phyloP scores from a whole-genome alignment of 2,113 vertebrate genomes.

The Pholis gunnellus region DNA sequence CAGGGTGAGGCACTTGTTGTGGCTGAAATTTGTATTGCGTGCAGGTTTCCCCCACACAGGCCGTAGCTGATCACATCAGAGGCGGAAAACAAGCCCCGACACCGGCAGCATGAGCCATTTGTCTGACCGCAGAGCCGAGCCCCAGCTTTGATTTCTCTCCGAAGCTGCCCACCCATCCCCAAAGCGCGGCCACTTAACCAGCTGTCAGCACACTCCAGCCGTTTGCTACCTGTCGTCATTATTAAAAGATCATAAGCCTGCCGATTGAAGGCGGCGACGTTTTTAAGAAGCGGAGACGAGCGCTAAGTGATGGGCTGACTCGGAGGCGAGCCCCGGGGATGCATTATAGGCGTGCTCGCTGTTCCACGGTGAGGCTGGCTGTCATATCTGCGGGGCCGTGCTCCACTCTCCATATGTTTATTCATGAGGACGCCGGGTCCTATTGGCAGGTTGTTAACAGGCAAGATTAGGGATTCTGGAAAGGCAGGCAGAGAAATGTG shows the following conservation, averaged over 20 bases:
- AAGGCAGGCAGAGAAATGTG: conserved; percentile 62
- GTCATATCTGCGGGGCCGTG: conserved; percentile 71
- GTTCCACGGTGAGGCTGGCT: conserved; percentile 39
- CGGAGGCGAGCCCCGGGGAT: conserved; percentile 51
- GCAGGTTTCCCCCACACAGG: not conserved
- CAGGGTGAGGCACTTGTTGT: not conserved
- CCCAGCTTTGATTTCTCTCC: conserved; percentile 50
- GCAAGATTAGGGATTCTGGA: conserved; percentile 69
- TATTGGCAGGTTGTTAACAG: conserved; percentile 79
- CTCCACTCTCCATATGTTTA: conserved; percentile 68
- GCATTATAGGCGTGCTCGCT: conserved; percentile 36
- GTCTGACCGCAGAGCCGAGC: conserved; percentile 1
- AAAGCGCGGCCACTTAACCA: conserved; percentile 48
- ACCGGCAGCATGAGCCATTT: not conserved
- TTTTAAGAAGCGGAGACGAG: conserved; percentile 58
- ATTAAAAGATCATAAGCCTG: conserved; percentile 75
- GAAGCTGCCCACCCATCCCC: conserved; percentile 27
- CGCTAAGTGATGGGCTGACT: conserved; percentile 56
- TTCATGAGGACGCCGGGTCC: conserved; percentile 73
- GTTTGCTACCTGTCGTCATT: conserved; percentile 68
- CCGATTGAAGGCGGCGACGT: conserved; percentile 55
- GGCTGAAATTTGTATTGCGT: conserved; percentile 7
- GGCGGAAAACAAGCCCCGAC: conserved; percentile 9
- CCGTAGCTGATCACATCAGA: conserved; percentile 5
- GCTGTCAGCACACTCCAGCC: conserved; percentile 36